These are phyloP conservation scores for Scolopax rusticola DNA, from an alignment of 2,797 vertebrate genomes.

Conservation along the genomic window DNA sequence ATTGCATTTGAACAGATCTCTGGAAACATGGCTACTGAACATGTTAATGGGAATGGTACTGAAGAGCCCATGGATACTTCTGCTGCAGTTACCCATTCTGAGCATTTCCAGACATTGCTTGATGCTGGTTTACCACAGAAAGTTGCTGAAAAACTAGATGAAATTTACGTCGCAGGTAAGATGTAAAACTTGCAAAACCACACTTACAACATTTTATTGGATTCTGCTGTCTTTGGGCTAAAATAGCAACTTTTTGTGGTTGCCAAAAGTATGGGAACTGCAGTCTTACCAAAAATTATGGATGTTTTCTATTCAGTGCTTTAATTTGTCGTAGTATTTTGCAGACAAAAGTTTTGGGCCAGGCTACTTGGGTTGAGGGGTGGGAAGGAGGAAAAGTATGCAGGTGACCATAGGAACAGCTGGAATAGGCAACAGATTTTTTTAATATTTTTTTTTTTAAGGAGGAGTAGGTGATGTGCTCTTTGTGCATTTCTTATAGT, in stretches of 20 bases:
- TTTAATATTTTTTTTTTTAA: constrained; percentile 64
- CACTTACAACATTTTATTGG: constrained; percentile 74
- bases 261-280: constrained; percentile 96
- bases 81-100: constrained; percentile 91
- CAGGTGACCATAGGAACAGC: constrained; percentile 77
- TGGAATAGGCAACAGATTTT: constrained; percentile 58
- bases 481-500: neutral
- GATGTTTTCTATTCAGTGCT: neutral
- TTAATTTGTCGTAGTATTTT: neutral
- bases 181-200: constrained; percentile 88
- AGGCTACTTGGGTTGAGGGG: neutral
- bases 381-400: constrained; percentile 69
- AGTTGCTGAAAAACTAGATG: constrained; percentile 97
- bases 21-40: constrained; percentile 96
- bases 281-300: constrained; percentile 81
- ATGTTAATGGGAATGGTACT: constrained; percentile 97
- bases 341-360: neutral
- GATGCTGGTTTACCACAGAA: constrained; percentile 95
- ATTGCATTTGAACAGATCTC: constrained; percentile 96
- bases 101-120: constrained; percentile 93
- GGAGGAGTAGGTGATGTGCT: constrained; percentile 81
- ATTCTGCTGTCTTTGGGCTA: constrained; percentile 89
- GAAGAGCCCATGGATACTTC: constrained; percentile 98
- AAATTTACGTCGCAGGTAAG: constrained; percentile 99
- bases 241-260: constrained; percentile 98